Base-by-base conservation (phyloP, 2,797 vertebrate genomes). In the Lacerta bilineata region DNA sequence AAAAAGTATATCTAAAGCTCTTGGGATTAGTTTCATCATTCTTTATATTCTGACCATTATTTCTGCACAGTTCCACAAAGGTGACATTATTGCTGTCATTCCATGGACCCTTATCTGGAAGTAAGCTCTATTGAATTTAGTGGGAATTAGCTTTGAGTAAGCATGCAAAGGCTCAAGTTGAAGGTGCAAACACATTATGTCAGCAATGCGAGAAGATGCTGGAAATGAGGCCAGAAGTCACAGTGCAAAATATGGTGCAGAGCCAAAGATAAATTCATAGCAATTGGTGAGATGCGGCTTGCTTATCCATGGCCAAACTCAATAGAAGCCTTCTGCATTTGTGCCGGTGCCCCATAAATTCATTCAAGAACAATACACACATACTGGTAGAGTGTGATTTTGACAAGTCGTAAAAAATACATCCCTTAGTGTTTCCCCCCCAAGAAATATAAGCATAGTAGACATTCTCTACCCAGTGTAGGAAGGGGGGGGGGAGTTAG, bases 91-190 rank as follows among this genome's bases (percentile, higher is more conserved):
- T 41, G 36, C 72, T 85, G 15, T 8, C 77, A 46, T 66, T 20
- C 27, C 39, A 77, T 33, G 7, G 29, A 68, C 11, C 25, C 66
- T 8, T 27, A 36, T 23, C 15, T 55, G 18, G 9, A 50, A 78
- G 41, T 2, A 25, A 69, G 13, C 64, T n/a, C 43, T 0, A 13
- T 46, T 86, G 66, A 79, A 86, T 41, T 55, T 8, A 27, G 20
- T 36, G 85, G 59, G 15, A 69, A 8, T 79, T 69, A 86, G 29
- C 33, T 86, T 55, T 85, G 59, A 43, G 27, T n/a, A 85, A n/a
- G 64, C 55, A 77, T n/a, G 41, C 13, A 17, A 79, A 68, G 41
- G 11, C 23, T 3, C 29, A 29, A 10, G 36, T 25, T 74, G 39
- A 36, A 43, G 39, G 23, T 80, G 18, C 15, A 74, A 18, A n/a